Evolutionary conservation across 2,113 vertebrate genomes (phyloP), one percentile per base, ranked within the genome.

Genomic region (Hepsetus odoe): DNA sequence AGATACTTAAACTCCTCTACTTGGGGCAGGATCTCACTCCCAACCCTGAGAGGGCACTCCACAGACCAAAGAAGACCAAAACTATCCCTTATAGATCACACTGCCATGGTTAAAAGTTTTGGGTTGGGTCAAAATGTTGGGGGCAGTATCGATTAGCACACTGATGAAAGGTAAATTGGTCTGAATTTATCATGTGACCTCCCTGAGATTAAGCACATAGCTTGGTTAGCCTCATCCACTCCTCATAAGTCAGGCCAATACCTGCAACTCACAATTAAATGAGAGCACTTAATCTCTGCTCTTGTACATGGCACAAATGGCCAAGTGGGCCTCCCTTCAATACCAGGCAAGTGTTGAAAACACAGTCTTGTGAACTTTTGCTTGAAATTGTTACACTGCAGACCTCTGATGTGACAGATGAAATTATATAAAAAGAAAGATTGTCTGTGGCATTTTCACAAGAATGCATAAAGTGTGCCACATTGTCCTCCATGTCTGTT

Each of bases 181-280:
- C 94, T 88, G 93, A 93, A 95, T 96, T 95, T 95, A 93, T 95
- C 91, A 92, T 91, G 90, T 92, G 94, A 95, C 95, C 94, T 93
- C 87, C 87, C 24, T 84, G 92, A 95, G 95, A 95, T 97, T 96
- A 96, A 96, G 94, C 93, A 92, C 92, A 92, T 65, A n/a, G 93
- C 88, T 89, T 86, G 89, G 86, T 88, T 89, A 90, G 91, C 91
- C 87, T 91, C 46, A 55, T 89, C 86, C 85, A 84, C 87, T 92
- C 89, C 91, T 93, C 91, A 91, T 91, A 92, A 92, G 87, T 30
- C 53, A 32, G 76, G 56, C 67, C 82, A 74, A 66, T 73, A 76
- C 42, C 72, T 38, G 20, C 20, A 30, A 64, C 72, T 81, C 24
- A 35, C 7, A 65, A 71, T 44, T 30, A 74, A 78, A 56, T 71